Conservation (phyloP, 1,140 invertebrate genomes). For the Adoxophyes honmai region DNA sequence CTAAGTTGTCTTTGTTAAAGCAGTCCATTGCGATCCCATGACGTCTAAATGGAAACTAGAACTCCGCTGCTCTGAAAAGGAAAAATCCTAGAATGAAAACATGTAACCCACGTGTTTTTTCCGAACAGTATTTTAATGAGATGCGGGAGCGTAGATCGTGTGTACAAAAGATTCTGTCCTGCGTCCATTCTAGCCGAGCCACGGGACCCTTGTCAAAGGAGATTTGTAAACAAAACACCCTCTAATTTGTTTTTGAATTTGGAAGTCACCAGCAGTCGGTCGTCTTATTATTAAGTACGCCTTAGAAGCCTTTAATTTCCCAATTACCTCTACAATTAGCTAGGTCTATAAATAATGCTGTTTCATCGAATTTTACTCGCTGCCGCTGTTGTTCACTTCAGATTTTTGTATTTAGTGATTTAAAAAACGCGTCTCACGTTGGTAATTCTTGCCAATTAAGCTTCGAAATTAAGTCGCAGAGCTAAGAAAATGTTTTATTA, state of each 20-base stretch:
- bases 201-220: slow-evolving; percentile 53
- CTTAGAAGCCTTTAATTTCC: slow-evolving; percentile 11
- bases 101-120: too few species aligned
- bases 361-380: background rate
- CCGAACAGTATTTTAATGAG: slow-evolving; percentile 24
- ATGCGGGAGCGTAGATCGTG: slow-evolving; percentile 24
- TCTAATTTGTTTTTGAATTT: slow-evolving; percentile 56
- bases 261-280: slow-evolving; percentile 24
- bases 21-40: too few species aligned
- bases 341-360: background rate
- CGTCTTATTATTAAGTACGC: slow-evolving; percentile 12
- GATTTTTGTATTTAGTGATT: too few species aligned
- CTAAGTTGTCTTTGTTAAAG: too few species aligned
- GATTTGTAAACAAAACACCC: slow-evolving; percentile 62
- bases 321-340: slow-evolving; percentile 5
- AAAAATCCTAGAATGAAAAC: too few species aligned
- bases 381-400: background rate
- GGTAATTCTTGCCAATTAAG: too few species aligned
- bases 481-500: background rate
- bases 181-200: slow-evolving; percentile 27
- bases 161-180: slow-evolving; percentile 6
- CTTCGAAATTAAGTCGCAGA: too few species aligned
- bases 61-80: too few species aligned
- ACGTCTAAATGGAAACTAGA: too few species aligned
- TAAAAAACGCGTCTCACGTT: too few species aligned